Evolutionary conservation across 2,888 invertebrate species (phyloP).

Genomic region (Clostera curtula): DNA sequence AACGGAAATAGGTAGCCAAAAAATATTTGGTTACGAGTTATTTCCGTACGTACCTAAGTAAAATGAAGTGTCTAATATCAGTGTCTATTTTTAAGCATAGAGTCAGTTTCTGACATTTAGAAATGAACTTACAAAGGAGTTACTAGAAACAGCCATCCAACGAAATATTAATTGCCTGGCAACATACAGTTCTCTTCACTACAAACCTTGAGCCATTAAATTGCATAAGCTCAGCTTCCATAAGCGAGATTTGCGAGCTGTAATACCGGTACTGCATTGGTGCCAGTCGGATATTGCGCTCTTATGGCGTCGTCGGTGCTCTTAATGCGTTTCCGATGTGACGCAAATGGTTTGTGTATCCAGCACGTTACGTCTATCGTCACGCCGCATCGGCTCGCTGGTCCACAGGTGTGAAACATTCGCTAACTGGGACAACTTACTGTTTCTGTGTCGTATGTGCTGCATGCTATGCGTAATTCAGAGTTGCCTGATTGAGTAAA

Average conservation of each 20-base stretch:
- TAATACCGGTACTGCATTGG: slow-evolving; percentile 19
- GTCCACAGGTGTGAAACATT: slow-evolving; percentile 34
- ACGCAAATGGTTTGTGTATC: slow-evolving; percentile 57
- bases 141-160: too few relatives aligned
- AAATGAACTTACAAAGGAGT: too few relatives aligned
- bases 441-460: slow-evolving; percentile 8
- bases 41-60: too few relatives aligned
- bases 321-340: slow-evolving; percentile 70
- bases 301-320: slow-evolving; percentile 51
- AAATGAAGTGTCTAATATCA: too few relatives aligned
- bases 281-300: slow-evolving; percentile 65
- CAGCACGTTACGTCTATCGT: slow-evolving; percentile 19
- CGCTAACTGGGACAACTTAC: slow-evolving; percentile 25
- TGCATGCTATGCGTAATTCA: slow-evolving; percentile 4
- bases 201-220: slow-evolving; percentile 10
- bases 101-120: too few relatives aligned
- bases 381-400: slow-evolving; percentile 10
- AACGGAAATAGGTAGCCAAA: slow-evolving; percentile 2
- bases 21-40: too few relatives aligned
- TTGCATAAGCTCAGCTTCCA: slow-evolving; percentile 7
- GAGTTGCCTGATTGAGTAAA: not conserved
- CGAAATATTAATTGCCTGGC: too few relatives aligned
- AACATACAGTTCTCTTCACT: not conserved
- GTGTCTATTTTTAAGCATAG: too few relatives aligned
- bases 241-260: slow-evolving; percentile 13